Percentiles rank a stretch among this genome's conserved stretches.
Conservation (phyloP, 1,140 invertebrate species). For the Hylaeus volcanicus region DNA sequence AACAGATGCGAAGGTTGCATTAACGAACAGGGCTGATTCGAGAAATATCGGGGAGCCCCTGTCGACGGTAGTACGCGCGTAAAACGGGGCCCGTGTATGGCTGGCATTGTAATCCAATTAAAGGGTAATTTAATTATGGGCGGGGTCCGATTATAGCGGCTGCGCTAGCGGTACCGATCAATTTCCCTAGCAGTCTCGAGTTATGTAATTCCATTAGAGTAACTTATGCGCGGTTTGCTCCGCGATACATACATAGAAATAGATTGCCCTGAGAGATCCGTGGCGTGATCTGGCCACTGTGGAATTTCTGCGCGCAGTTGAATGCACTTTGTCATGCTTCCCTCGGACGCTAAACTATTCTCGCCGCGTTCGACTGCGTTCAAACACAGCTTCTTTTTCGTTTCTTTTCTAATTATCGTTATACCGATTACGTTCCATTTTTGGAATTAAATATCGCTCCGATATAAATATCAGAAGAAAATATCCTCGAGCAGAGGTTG, state of each 20-base stretch:
- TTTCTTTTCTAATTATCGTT: no score
- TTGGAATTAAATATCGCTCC: no score
- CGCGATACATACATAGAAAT: constrained; percentile 18
- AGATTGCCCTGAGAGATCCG: constrained; percentile 9
- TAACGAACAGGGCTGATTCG: neutral
- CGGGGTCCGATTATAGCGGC: constrained; percentile 17
- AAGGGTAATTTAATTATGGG: constrained; percentile 29
- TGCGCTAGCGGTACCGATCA: constrained; percentile 4
- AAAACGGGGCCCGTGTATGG: neutral
- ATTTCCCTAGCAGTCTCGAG: neutral
- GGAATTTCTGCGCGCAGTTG: neutral
- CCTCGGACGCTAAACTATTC: neutral
- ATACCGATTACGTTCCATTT: no score
- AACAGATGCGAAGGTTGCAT: neutral
- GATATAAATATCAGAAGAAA: no score
- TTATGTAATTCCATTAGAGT: constrained; percentile 24
- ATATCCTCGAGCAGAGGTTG: no score
- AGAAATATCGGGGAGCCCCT: neutral
- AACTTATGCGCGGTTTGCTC: neutral
- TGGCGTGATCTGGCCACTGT: neutral
- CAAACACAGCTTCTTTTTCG: no score
- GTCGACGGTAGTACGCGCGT: neutral
- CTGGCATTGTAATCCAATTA: constrained; percentile 30
- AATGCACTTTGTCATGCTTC: constrained; percentile 4
- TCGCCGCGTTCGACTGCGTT: no score